Evolutionary conservation across 1,140 invertebrate species (phyloP).

Genomic region (Apolygus lucorum): DNA sequence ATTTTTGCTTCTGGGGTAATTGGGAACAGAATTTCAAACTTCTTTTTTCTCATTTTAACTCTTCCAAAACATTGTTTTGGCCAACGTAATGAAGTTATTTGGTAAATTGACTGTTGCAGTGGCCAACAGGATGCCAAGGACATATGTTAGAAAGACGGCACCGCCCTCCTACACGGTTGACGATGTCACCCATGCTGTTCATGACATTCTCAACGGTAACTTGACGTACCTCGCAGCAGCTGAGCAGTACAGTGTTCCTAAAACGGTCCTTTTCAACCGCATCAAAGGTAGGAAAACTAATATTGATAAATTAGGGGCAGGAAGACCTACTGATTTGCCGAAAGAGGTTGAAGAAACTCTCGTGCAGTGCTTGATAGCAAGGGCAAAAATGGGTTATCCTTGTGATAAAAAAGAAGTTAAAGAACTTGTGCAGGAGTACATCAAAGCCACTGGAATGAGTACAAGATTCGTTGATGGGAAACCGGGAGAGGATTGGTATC

Average conservation of each 20-base stretch:
- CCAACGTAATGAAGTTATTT: not conserved
- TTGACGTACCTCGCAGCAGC: not conserved
- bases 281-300: conserved; percentile 9
- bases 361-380: conserved; percentile 31
- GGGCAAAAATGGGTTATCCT: conserved; percentile 38
- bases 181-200: not conserved
- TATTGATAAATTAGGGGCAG: conserved; percentile 21
- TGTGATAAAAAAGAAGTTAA: conserved; percentile 36
- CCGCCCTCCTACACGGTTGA: not conserved
- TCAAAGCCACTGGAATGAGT: conserved; percentile 34
- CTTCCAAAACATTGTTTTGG: not conserved
- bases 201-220: not conserved
- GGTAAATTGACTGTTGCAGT: not conserved
- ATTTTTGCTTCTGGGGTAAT: not conserved
- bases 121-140: not conserved
- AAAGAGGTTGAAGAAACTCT: conserved; percentile 33
- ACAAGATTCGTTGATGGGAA: conserved; percentile 37
- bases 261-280: not conserved
- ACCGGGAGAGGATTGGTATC: conserved; percentile 39
- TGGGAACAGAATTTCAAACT: not conserved
- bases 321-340: conserved; percentile 33
- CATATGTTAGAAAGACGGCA: not conserved
- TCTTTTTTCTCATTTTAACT: not conserved
- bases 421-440: conserved; percentile 34
- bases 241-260: not conserved